Conservation (phyloP, 2,113 vertebrate species). For the Recurvirostra avosetta region DNA sequence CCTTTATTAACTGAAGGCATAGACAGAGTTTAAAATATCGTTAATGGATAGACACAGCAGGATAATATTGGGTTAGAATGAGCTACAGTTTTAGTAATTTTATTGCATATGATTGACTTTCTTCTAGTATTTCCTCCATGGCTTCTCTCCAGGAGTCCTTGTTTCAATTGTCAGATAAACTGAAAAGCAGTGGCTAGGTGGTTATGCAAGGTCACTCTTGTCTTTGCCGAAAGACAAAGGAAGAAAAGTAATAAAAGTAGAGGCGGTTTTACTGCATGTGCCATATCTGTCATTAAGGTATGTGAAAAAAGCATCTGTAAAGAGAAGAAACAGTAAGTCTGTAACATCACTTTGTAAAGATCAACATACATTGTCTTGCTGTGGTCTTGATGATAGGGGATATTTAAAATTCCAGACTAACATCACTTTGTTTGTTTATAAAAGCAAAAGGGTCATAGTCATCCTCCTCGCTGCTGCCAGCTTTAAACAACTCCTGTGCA, state of each 20-base stretch:
- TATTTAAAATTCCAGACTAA: not conserved
- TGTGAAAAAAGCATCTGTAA: not conserved
- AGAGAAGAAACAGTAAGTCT: not conserved
- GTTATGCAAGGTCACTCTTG: not conserved
- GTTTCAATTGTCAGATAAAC: not conserved
- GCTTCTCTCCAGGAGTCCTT: not conserved
- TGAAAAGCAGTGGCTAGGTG: not conserved
- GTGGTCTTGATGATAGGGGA: not conserved
- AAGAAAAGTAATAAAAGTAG: not conserved
- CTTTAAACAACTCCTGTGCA: not conserved
- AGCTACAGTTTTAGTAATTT: not conserved
- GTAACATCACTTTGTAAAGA: not conserved
- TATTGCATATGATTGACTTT: not conserved
- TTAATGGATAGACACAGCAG: not conserved
- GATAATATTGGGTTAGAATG: not conserved
- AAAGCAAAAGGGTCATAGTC: not conserved
- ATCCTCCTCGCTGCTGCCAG: not conserved
- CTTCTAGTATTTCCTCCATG: not conserved
- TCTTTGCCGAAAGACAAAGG: not conserved
- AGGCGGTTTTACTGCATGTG: not conserved
- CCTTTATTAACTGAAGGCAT: not conserved
- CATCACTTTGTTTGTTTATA: not conserved
- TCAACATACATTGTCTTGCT: not conserved
- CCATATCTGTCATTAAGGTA: not conserved
- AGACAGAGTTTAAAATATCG: not conserved